These are phyloP conservation scores for Acrobasis consociella DNA, from an alignment of 2,888 invertebrate species.

Conservation along the genomic window DNA sequence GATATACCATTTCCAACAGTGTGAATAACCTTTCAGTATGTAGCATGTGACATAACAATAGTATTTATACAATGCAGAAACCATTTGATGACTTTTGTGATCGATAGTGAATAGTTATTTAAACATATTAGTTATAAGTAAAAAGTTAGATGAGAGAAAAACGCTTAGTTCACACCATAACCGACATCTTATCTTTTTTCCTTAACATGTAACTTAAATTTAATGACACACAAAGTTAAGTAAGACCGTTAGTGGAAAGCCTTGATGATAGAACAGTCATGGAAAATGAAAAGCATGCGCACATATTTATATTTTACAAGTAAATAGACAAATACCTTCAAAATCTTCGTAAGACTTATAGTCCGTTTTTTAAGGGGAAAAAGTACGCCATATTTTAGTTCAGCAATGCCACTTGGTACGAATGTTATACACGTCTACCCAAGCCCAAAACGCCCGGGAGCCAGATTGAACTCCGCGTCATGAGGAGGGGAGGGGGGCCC, in stretches of 20 bases:
- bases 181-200: background rate
- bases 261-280: slow-evolving; percentile 32
- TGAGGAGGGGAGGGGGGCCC: too few relatives aligned
- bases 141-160: background rate
- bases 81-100: background rate
- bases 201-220: background rate
- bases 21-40: too few relatives aligned
- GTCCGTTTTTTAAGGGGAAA: too few relatives aligned
- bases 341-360: too few relatives aligned
- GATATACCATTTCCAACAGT: too few relatives aligned
- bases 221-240: background rate
- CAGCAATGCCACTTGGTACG: too few relatives aligned
- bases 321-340: slow-evolving; percentile 1
- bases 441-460: too few relatives aligned
- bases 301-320: slow-evolving; percentile 23
- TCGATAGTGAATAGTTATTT: background rate
- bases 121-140: slow-evolving; percentile 1
- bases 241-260: slow-evolving; percentile 14
- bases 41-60: background rate
- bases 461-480: too few relatives aligned
- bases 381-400: too few relatives aligned
- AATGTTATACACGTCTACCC: too few relatives aligned
- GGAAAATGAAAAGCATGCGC: slow-evolving; percentile 40
- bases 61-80: background rate
- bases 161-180: background rate